Evolutionary conservation across 2,888 invertebrate genomes (phyloP).

Genomic region (Oasisia sp.): DNA sequence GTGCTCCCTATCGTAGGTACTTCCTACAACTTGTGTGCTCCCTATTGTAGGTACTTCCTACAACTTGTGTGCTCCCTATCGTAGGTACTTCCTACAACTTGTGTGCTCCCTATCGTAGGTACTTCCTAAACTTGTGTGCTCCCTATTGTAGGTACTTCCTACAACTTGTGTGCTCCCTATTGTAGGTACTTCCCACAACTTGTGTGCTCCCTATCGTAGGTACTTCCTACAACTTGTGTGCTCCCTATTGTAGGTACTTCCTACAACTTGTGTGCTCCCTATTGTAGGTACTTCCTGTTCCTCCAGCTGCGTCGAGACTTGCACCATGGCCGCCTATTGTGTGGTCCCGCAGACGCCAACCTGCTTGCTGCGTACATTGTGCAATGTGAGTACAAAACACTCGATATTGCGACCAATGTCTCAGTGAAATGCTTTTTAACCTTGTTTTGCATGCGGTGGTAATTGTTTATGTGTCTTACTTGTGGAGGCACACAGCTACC

Average conservation of each 20-base stretch:
- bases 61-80: neutral
- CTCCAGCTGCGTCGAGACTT: constrained; percentile 93
- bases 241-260: neutral
- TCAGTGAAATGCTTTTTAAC: neutral
- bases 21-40: neutral
- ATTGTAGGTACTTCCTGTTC: constrained; percentile 84
- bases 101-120: neutral
- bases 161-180: neutral
- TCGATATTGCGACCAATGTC: constrained; percentile 10
- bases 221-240: neutral
- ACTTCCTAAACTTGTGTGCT: neutral
- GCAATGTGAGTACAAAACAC: constrained; percentile 75
- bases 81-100: neutral
- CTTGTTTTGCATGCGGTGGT: too few relatives aligned
- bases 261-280: neutral
- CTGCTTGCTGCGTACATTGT: constrained; percentile 90
- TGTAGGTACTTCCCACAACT: neutral
- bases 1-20: neutral
- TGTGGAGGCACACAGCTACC: too few relatives aligned
- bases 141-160: neutral
- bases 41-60: neutral
- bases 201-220: too few relatives aligned
- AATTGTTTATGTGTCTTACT: too few relatives aligned
- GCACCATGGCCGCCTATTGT: constrained; percentile 92
- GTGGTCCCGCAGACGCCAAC: constrained; percentile 81